Conservation (phyloP, 1,140 invertebrate genomes). For the Luehdorfia chinensis region DNA sequence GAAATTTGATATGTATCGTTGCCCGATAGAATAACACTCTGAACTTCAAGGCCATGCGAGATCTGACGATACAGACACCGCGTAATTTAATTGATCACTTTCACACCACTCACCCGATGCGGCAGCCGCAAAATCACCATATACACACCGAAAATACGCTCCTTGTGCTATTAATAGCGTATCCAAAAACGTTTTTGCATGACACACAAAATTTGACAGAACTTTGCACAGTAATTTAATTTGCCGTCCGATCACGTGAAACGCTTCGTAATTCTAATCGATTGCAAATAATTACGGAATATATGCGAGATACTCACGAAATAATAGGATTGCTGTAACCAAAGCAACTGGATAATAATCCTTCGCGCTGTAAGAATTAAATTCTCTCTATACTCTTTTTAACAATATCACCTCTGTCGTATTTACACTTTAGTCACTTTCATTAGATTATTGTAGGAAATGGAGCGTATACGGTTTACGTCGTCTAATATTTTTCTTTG, state of each 20-base stretch:
- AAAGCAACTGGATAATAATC: conserved; percentile 47
- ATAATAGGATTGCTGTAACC: conserved; percentile 48
- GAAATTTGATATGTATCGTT: conserved; percentile 38
- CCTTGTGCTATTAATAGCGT: conserved; percentile 63
- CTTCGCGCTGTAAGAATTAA: conserved; percentile 28
- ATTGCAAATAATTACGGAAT: conserved; percentile 45
- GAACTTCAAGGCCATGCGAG: conserved; percentile 43
- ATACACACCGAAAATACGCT: conserved; percentile 65
- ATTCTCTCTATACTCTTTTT: conserved; percentile 28
- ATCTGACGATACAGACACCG: conserved; percentile 28
- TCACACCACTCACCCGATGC: conserved; percentile 55
- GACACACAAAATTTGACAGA: conserved; percentile 43
- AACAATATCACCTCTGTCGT: conserved; percentile 46
- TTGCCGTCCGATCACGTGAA: conserved; percentile 43
- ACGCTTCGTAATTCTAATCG: conserved; percentile 37
- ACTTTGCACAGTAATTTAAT: conserved; percentile 48
- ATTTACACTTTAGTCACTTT: conserved; percentile 49
- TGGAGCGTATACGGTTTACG: conserved; percentile 51
- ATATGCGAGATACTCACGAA: conserved; percentile 62
- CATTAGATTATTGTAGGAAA: conserved; percentile 44
- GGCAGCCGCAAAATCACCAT: conserved; percentile 59
- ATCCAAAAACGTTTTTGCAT: conserved; percentile 45
- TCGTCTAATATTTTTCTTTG: conserved; percentile 54
- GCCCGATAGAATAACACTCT: conserved; percentile 28
- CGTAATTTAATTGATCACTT: conserved; percentile 48